Base-by-base conservation (phyloP, 2,797 vertebrate genomes). In the Chelmon rostratus region DNA sequence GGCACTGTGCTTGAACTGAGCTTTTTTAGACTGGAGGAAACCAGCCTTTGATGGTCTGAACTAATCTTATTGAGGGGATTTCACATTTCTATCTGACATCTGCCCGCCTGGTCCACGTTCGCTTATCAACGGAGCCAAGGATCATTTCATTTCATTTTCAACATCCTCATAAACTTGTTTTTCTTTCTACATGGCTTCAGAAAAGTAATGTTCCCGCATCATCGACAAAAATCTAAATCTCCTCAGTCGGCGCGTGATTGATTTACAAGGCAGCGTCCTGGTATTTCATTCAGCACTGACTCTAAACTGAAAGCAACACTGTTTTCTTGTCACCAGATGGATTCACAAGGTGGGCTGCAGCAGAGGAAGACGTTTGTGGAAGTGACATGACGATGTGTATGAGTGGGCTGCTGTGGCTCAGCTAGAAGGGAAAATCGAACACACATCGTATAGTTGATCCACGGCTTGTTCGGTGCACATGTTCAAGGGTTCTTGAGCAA, bases 11-110 rank as follows among this genome's bases (percentile, higher is more conserved):
- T 74, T 57, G 64, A 57, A n/a, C 54, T 31, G 56, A 57, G 61
- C 21, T 63, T 53, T 77, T 66, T 67, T 23, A 19, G 64, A 56
- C 44, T 4, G n/a, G 46, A 53, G 56, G 73, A 86, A 81, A 64
- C 62, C 62, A 13, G 72, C 53, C 87, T 89, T 90, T 91, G 84
- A 92, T 88, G 56, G 23, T 78, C 67, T 67, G 52, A 72, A 67
- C 64, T 91, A 83, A 90, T 87, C 78, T 83, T 42, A 66, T 57
- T 64, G 70, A 79, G 68, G 63, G 63, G 50, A 81, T 82, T 86
- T 86, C 52, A 80, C 61, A 63, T 83, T 72, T 70, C 52, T 47
- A 12, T 67, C 73, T 62, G 70, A 71, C 83, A 65, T 84, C 65
- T 78, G 82, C 75, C 44, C 21, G 66, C 56, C 38, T 35, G 53